Evolutionary conservation across 2,888 invertebrate genomes (phyloP).

Genomic region (Pandemis corylana): DNA sequence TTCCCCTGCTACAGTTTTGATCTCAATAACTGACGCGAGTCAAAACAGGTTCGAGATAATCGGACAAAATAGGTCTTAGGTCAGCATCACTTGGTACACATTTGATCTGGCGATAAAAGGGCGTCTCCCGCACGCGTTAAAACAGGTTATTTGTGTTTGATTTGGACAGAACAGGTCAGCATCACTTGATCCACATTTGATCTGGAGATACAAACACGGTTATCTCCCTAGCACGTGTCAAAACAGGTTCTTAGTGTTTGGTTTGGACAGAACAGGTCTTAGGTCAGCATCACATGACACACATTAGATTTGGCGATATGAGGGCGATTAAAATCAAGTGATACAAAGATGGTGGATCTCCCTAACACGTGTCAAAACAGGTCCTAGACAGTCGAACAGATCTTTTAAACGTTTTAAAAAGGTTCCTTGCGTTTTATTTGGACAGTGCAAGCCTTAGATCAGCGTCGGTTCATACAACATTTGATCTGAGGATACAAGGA

Average conservation of each 20-base stretch:
- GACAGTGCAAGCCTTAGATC: too few relatives aligned
- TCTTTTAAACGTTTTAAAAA: constrained; percentile 9
- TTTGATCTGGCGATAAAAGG: background rate
- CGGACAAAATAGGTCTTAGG: constrained; percentile 2
- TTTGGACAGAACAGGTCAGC: constrained; percentile 24
- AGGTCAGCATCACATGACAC: too few relatives aligned
- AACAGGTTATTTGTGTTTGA: background rate
- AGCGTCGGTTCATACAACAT: too few relatives aligned
- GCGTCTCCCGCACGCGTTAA: constrained; percentile 7
- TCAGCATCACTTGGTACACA: background rate
- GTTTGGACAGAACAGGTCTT: too few relatives aligned
- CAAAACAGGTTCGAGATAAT: background rate
- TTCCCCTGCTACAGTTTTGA: constrained; percentile 42
- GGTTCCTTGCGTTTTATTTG: too few relatives aligned
- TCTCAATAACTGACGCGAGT: constrained; percentile 29
- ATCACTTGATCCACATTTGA: constrained; percentile 44
- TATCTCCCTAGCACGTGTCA: too few relatives aligned
- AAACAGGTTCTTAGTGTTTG: too few relatives aligned
- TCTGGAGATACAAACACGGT: constrained; percentile 20
- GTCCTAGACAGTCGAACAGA: background rate
- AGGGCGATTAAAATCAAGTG: too few relatives aligned
- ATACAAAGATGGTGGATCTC: too few relatives aligned
- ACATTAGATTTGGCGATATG: too few relatives aligned
- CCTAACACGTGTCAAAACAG: too few relatives aligned
- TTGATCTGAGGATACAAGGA: too few relatives aligned